phyloP scores from a whole-genome alignment of 92 coral and sea anemone species.

The Anthopleura xanthogrammica region DNA sequence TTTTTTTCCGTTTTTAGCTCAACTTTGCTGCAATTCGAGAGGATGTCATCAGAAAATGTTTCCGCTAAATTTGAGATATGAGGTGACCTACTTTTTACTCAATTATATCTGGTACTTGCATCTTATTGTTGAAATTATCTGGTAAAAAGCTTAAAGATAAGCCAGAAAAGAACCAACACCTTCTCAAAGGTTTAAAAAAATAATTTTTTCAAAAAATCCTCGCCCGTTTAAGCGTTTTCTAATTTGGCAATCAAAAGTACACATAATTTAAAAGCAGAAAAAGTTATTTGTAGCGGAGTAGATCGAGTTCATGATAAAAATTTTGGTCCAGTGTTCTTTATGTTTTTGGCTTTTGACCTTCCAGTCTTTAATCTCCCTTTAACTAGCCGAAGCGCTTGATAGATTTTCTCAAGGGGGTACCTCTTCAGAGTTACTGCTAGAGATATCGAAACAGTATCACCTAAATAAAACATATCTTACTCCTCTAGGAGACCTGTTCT shows the following conservation, averaged over 20 bases:
- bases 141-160: not conserved
- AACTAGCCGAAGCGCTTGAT: slow-evolving; percentile 15
- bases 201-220: too few relatives aligned
- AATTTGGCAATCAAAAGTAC: not conserved
- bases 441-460: not conserved
- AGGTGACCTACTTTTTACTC: not conserved
- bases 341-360: slow-evolving; percentile 28
- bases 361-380: not conserved
- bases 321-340: not conserved
- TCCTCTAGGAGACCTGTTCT: not conserved
- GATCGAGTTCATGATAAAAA: not conserved
- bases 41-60: not conserved
- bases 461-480: not conserved
- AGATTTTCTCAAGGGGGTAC: slow-evolving; percentile 3
- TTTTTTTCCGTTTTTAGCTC: not conserved
- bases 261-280: not conserved
- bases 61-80: not conserved
- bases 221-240: too few relatives aligned
- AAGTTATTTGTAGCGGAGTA: not conserved
- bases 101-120: not conserved
- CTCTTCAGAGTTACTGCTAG: not conserved
- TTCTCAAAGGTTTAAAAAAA: too few relatives aligned
- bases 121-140: not conserved
- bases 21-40: not conserved
- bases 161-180: not conserved